Base-by-base conservation (phyloP, 64 coral and sea anemone genomes). In the Montipora cactus region DNA sequence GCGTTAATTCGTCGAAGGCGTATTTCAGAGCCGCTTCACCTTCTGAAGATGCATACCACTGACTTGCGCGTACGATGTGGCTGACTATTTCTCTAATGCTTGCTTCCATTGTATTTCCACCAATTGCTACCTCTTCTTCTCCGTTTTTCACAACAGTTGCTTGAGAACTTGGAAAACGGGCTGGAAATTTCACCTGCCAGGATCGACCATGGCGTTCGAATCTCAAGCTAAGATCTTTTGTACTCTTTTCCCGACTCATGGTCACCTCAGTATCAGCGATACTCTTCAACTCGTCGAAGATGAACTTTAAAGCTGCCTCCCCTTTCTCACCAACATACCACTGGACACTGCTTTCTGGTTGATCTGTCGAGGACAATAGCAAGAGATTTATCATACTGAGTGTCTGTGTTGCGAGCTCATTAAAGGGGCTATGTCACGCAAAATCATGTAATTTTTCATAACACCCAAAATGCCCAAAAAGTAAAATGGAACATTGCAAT, bases 41-140 rank as follows among this genome's bases (percentile, higher is more conserved):
- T 68, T 86, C 45, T 16, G 46, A 19, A 22, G 61, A 4, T 19
- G 28, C 47, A 21, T 86, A 86, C 82, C 82, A 86, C 82, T 86
- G 82, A 15, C 19, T 19, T 37, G 37, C 37, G 37, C 37, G 37
- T 7, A 21, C 68, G 14, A 78, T 50, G 46, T 19, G 76, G 46
- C 14, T 15, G 57, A 62, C 14, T 1, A 82, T 44, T 6, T 55
- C 80, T 18, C 5, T 37, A 2, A 22, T 28, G 25, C 52, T 22
- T 44, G 3, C 25, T 62, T 62, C 55, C 55, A 82, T 23, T 7
- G 53, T 66, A 4, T 82, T n/a, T 23, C 6, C 80, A 1, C 58
- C 80, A 16, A 62, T 20, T 13, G 9, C 1, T 45, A n/a, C 57
- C 23, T 18, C 15, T 13, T 7, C 55, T 7, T 44, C 22, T 64